phyloP scores from a whole-genome alignment of 2,113 vertebrate species.

The Diphyllodes magnificus region DNA sequence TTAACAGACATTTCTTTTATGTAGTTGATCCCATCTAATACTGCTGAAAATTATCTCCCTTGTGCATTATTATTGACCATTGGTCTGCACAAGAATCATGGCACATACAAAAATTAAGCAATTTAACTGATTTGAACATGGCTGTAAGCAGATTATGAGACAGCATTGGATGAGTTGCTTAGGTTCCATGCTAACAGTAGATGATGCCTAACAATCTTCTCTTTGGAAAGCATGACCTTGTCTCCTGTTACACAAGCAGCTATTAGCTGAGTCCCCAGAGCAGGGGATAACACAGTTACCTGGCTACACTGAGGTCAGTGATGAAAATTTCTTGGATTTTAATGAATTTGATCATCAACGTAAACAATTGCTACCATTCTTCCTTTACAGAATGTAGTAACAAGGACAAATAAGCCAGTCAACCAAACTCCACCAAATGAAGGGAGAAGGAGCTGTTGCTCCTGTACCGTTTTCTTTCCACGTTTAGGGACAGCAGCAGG shows the following conservation, averaged over 20 bases:
- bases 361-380: neutral
- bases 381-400: neutral
- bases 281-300: neutral
- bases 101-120: neutral
- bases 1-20: neutral
- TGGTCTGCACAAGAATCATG: neutral
- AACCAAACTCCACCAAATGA: neutral
- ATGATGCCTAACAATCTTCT: neutral
- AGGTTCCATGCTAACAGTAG: neutral
- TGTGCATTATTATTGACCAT: neutral
- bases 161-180: neutral
- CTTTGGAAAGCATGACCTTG: neutral
- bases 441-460: neutral
- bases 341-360: neutral
- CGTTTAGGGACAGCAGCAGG: neutral
- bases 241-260: neutral
- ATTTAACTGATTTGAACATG: neutral
- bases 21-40: neutral
- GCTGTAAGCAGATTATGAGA: neutral
- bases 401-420: neutral
- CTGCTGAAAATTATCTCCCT: neutral
- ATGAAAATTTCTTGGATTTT: neutral
- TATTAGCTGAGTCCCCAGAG: neutral
- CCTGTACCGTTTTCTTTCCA: neutral
- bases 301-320: neutral